Evolutionary conservation across 2,888 invertebrate species (phyloP), one percentile per base, ranked within the genome.

Genomic region (Cheilosia soror): DNA sequence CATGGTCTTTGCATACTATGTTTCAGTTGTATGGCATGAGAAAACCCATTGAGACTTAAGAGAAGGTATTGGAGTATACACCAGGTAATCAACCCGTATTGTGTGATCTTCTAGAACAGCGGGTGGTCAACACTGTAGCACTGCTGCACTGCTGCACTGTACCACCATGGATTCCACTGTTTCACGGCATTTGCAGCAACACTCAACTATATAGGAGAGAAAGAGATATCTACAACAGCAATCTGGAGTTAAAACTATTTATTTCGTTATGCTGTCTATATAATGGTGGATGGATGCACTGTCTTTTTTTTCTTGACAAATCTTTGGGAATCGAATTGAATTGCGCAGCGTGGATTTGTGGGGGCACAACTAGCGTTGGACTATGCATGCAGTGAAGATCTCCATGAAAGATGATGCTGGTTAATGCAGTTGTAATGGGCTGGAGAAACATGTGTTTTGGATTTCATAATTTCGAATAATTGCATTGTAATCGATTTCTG

Each of bases 71-170:
- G 58, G 40, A 65, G 73, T 84, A n/a, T n/a, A 69, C 84, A 75
- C 40, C 80, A 80, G 76, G 85, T 76, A 81, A 85, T 85, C 85
- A 85, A 73, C 85, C 85, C 80, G 85, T 81, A 85, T 85, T 85
- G 81, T 85, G 81, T 82, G 86, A 86, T 86, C 73, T 73, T 71
- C 63, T 44, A 72, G 62, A 66, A 42, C 86, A 86, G 86, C 86
- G 86, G 86, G 86, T 86, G 86, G 86, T 86, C 86, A 86, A 69
- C 76, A 80, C 76, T 63, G 75, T 49, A 29, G 25, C 51, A 11
- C 47, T 37, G 37, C 7, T 49, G 25, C 51, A 11, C 47, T 37
- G 37, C 7, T 49, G 53, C 57, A 65, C 40, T 40, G 29, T 60
- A 83, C 72, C 76, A 58, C 57, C 69, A 69, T 42, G 42, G 69